phyloP scores from a whole-genome alignment of 2,888 invertebrate species.

The Sinotaia quadrata region DNA sequence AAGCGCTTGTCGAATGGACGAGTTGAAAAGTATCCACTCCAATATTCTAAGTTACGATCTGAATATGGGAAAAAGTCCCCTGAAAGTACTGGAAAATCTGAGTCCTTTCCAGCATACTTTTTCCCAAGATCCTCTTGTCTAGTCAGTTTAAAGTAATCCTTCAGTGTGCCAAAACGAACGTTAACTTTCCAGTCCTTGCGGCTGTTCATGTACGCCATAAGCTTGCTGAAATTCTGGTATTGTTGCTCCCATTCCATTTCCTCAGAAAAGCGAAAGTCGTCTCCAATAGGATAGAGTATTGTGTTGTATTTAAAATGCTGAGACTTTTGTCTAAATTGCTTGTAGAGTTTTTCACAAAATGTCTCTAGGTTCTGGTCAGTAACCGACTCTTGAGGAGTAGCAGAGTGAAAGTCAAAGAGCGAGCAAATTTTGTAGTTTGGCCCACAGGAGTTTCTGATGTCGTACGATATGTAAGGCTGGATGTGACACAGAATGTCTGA shows the following conservation, averaged over 20 bases:
- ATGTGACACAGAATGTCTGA: slow-evolving; percentile 87
- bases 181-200: slow-evolving; percentile 77
- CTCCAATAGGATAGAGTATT: slow-evolving; percentile 93
- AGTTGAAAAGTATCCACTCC: slow-evolving; percentile 97
- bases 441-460: slow-evolving; percentile 95
- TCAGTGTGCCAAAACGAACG: slow-evolving; percentile 84
- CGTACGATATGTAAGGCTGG: slow-evolving; percentile 96
- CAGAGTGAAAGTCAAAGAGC: slow-evolving; percentile 79
- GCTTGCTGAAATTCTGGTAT: slow-evolving; percentile 88
- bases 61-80: slow-evolving; percentile 98
- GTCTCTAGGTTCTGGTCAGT: slow-evolving; percentile 87
- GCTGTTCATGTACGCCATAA: slow-evolving; percentile 90
- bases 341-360: slow-evolving; percentile 85
- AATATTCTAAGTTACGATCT: slow-evolving; percentile 88
- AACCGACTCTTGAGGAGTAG: slow-evolving; percentile 90
- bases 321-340: slow-evolving; percentile 91
- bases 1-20: slow-evolving; percentile 79
- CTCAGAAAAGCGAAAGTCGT: slow-evolving; percentile 95
- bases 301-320: slow-evolving; percentile 92
- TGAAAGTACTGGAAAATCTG: slow-evolving; percentile 80
- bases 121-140: slow-evolving; percentile 69
- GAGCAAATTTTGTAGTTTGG: slow-evolving; percentile 84
- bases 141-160: slow-evolving; percentile 88
- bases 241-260: slow-evolving; percentile 94
- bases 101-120: slow-evolving; percentile 37